Evolutionary conservation across 2,797 vertebrate species (phyloP), one percentile per base, ranked within the genome.

Genomic region (Yasuhikotakia modesta): DNA sequence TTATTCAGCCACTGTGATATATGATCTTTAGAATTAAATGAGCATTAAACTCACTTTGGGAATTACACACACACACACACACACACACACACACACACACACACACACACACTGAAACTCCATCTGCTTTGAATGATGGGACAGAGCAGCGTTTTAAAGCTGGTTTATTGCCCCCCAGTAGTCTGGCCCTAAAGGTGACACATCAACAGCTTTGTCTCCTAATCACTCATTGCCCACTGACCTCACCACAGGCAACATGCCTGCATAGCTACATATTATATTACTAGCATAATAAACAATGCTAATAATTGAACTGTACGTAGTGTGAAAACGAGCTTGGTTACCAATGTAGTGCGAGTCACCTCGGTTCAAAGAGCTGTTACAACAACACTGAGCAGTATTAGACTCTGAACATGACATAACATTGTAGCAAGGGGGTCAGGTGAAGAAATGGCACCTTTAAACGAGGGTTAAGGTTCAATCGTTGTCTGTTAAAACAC

Each of bases 391-490:
- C 63, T 65, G 89, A 90, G 86, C 75, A 88, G 87, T 90, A 84
- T 94, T 93, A 91, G 85, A 88, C 87, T 85, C 84, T 88, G 87
- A 86, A 90, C 85, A 81, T 80, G 85, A 93, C 92, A 88, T 83
- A 93, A 92, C 90, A 91, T 91, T 94, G 95, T 92, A 84, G 90
- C 90, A 88, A 87, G 87, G 87, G 84, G 89, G 92, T 93, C 84
- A 87, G 90, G 95, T 95, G 94, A 94, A 93, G 92, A 94, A 94
- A 90, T 91, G 91, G 92, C 93, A 94, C 87, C 88, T 85, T 74
- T 30, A 87, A 93, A 94, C 91, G 93, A 94, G 90, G 90, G 93
- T 93, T 94, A 92, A 94, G 93, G 94, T 92, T 92, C 91, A 91
- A 88, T 94, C 93, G 94, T 92, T 90, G 89, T 92, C 94, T 94